Evolutionary conservation across 2,888 invertebrate genomes (phyloP).

Genomic region (Drosophila mettleri): DNA sequence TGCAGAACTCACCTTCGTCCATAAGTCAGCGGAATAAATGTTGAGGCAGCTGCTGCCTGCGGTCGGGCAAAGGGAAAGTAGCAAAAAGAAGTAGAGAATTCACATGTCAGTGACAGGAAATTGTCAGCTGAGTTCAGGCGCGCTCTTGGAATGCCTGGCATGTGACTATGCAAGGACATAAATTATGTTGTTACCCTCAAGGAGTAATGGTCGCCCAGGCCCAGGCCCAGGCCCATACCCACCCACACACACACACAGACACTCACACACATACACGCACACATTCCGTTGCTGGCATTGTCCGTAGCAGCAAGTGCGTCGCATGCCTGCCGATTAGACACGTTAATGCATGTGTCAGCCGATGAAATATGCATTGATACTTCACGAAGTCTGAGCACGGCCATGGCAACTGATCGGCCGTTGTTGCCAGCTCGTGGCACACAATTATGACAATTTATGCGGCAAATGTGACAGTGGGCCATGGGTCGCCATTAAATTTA

Average conservation of each 20-base stretch:
- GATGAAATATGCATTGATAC: slow-evolving; percentile 78
- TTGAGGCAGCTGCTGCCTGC: slow-evolving; percentile 28
- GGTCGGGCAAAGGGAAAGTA: not conserved
- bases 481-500: not conserved
- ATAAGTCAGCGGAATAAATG: slow-evolving; percentile 53
- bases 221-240: not conserved
- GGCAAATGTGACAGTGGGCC: slow-evolving; percentile 40
- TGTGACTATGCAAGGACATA: slow-evolving; percentile 68
- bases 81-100: slow-evolving; percentile 18
- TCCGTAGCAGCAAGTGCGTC: slow-evolving; percentile 35
- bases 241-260: not conserved
- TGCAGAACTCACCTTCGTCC: slow-evolving; percentile 31
- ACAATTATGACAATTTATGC: slow-evolving; percentile 77
- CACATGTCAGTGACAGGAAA: slow-evolving; percentile 64
- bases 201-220: slow-evolving; percentile 63
- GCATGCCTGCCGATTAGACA: slow-evolving; percentile 67
- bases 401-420: slow-evolving; percentile 20
- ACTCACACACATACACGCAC: not conserved
- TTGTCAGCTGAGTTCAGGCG: slow-evolving; percentile 58
- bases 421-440: slow-evolving; percentile 19
- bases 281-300: slow-evolving; percentile 5
- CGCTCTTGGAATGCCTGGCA: slow-evolving; percentile 61
- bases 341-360: slow-evolving; percentile 78
- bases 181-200: slow-evolving; percentile 70
- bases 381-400: slow-evolving; percentile 25